phyloP scores from a whole-genome alignment of 2,888 invertebrate genomes.

The Empis livida region DNA sequence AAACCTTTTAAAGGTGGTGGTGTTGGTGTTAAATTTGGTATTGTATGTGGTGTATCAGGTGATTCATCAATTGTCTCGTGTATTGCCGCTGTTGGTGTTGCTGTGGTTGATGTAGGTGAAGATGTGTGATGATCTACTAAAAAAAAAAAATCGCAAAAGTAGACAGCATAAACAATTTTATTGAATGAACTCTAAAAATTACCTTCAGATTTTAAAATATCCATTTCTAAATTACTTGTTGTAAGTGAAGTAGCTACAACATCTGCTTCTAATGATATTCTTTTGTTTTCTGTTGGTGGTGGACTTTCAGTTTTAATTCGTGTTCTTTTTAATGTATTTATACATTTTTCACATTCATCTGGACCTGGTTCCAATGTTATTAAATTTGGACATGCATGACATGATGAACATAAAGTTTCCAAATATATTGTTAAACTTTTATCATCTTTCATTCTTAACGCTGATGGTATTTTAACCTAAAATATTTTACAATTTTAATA shows the following conservation, averaged over 20 bases:
- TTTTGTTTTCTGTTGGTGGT: conserved; percentile 24
- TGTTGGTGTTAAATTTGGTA: conserved; percentile 9
- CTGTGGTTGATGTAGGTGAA: conserved; percentile 1
- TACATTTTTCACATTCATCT: conserved; percentile 36
- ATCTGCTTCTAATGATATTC: conserved; percentile 11
- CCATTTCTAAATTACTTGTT: conserved; percentile 12
- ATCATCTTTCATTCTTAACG: conserved; percentile 31
- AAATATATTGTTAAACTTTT: conserved; percentile 32
- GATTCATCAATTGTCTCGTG: no score
- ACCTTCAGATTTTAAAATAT: background rate
- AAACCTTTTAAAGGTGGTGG: conserved; percentile 38
- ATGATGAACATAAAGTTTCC: conserved; percentile 32
- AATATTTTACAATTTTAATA: conserved; percentile 2
- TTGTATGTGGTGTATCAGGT: conserved; percentile 10
- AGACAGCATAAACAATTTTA: background rate
- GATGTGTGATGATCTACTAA: no score
- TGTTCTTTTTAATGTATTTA: conserved; percentile 16
- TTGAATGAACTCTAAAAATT: background rate
- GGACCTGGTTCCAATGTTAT: conserved; percentile 33
- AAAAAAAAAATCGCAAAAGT: no score
- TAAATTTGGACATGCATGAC: conserved; percentile 34
- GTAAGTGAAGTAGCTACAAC: conserved; percentile 13
- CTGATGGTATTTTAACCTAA: conserved; percentile 34
- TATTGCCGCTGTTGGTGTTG: conserved; percentile 12
- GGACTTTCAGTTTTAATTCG: conserved; percentile 23